Conservation (phyloP, 1,140 invertebrate genomes). For the Aphelenchoides avenae region DNA sequence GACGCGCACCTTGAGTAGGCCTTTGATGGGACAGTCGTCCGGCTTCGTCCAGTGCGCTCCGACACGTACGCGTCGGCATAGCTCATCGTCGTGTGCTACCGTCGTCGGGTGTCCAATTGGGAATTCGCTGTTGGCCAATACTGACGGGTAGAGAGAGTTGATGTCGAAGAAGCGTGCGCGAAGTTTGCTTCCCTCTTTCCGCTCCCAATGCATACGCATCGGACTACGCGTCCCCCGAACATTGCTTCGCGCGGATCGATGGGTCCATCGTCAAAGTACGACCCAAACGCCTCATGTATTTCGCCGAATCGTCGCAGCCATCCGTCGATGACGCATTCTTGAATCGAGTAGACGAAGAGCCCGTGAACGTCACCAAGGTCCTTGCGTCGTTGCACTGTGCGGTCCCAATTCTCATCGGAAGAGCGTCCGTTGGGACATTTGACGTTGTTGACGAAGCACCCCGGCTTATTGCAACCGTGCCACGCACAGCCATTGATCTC, state of each 20-base stretch:
- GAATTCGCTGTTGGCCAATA: background rate
- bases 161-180: background rate
- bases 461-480: too few relatives aligned
- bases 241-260: background rate
- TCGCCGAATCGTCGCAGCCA: background rate
- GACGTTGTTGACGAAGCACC: too few relatives aligned
- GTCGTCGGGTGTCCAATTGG: slow-evolving; percentile 6
- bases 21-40: background rate
- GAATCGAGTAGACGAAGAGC: too few relatives aligned
- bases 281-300: background rate
- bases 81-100: background rate
- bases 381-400: too few relatives aligned
- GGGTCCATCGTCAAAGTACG: slow-evolving; percentile 3
- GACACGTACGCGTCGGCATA: too few relatives aligned
- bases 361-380: too few relatives aligned
- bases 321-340: slow-evolving; percentile 2
- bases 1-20: slow-evolving; percentile 6
- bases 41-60: background rate
- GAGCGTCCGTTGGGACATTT: too few relatives aligned
- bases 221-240: slow-evolving; percentile 1
- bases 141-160: slow-evolving; percentile 5
- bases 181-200: background rate
- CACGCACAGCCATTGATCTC: too few relatives aligned
- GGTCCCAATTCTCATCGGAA: too few relatives aligned
- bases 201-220: background rate